Base-by-base conservation (phyloP, 2,888 invertebrate genomes). In the Ferdinandea cuprea region DNA sequence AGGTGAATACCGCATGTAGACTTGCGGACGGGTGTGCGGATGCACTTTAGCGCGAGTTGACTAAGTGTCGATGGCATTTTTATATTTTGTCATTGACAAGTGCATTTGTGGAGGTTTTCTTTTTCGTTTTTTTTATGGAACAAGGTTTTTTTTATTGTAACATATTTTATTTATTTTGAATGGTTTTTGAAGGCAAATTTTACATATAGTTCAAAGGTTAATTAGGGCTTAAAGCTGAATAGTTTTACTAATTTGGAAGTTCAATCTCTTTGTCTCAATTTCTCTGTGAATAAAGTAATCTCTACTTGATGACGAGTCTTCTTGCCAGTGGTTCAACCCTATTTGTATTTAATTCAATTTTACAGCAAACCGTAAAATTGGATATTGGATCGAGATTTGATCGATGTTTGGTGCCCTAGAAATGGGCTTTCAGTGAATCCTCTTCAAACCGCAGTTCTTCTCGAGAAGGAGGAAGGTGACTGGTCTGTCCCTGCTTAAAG, bases 21-120 rank as follows among this genome's bases (percentile, higher is more conserved):
- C 40, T 7, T 21, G 37, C 52, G 61, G 40, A 76, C 52, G 77
- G 65, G 71, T 66, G 71, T 72, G 37, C 59, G 71, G 71, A 77
- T 81, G 81, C 81, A 81, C 56, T 76, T 72, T 37, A 30, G 28
- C 8, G 63, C 56, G 42, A 73, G 77, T 81, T 77, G 52, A 66
- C 76, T 81, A 40, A 77, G 81, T 77, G 81, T 81, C 81, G 81
- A 81, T 81, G 81, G 77, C 81, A 81, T 81, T 77, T 81, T 81
- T 77, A 71, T 77, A 71, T 59, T 68, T 61, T 81, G 71, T 76
- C 81, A 77, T 72, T 77, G 81, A 72, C 77, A 77, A 77, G 81
- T 81, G 81, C 77, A 81, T 66, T 76, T 81, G 77, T 66, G 44
- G 65, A 72, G 77, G 77, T 72, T 71, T 71, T 81, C 21, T 73